These are phyloP conservation scores for Prietella phreatophila DNA, from an alignment of 2,113 vertebrate genomes.

Conservation along the genomic window DNA sequence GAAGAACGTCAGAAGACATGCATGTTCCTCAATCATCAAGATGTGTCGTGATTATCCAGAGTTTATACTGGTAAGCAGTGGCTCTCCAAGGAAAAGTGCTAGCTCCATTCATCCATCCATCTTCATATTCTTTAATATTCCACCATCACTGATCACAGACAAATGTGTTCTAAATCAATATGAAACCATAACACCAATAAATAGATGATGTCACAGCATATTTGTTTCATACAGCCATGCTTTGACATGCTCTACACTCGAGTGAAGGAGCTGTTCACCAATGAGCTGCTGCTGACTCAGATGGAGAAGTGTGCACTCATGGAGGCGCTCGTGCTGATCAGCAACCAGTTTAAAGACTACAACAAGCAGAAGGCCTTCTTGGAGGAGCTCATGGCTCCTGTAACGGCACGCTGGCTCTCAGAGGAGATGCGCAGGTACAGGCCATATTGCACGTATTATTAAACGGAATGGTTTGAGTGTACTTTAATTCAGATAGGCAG, in stretches of 20 bases:
- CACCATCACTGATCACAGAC: neutral
- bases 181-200: neutral
- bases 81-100: neutral
- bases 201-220: neutral
- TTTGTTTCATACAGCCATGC: slow-evolving; percentile 77
- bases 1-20: slow-evolving; percentile 92
- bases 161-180: neutral
- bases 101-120: too few relatives aligned
- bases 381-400: slow-evolving; percentile 85
- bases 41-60: slow-evolving; percentile 92
- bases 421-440: slow-evolving; percentile 84
- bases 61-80: slow-evolving; percentile 80
- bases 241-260: slow-evolving; percentile 91
- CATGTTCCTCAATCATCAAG: slow-evolving; percentile 91
- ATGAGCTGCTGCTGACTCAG: slow-evolving; percentile 79
- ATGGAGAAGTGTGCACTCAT: slow-evolving; percentile 93
- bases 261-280: slow-evolving; percentile 84
- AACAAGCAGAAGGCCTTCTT: slow-evolving; percentile 87
- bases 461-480: neutral
- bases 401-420: slow-evolving; percentile 86
- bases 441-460: neutral
- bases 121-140: neutral
- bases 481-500: neutral
- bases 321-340: slow-evolving; percentile 92
- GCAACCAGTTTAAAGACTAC: slow-evolving; percentile 95